A percentile compares a stretch with the other conserved stretches of the same genome.
Evolutionary conservation across 92 coral and sea anemone species (phyloP).

Genomic region (Montipora capitata): DNA sequence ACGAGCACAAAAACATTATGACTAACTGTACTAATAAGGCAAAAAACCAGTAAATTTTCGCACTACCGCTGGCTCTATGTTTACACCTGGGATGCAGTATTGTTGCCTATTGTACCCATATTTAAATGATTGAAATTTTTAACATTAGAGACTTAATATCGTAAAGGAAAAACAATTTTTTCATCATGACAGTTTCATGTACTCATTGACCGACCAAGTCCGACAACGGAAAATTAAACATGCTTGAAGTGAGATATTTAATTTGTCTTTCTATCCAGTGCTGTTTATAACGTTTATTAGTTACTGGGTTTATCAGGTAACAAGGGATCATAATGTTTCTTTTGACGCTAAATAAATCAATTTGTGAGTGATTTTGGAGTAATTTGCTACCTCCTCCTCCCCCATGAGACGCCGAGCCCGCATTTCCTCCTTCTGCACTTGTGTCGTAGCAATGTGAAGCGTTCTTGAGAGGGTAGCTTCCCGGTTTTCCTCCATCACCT

Average conservation of each 20-base stretch:
- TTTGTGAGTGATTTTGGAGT: not conserved
- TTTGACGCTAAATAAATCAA: not conserved
- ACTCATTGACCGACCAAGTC: not conserved
- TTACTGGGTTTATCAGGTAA: not conserved
- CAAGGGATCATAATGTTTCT: not conserved
- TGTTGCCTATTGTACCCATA: not conserved
- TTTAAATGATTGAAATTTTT: not conserved
- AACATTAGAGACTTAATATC: not conserved
- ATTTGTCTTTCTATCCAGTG: not conserved
- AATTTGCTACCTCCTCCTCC: conserved; percentile 58
- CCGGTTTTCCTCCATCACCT: conserved; percentile 47
- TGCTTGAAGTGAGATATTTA: not conserved
- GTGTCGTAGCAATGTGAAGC: conserved; percentile 39
- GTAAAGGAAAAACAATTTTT: not conserved
- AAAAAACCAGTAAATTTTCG: not conserved
- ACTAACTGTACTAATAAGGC: not conserved
- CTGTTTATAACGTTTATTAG: not conserved
- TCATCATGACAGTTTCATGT: not conserved
- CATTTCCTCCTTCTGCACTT: conserved; percentile 44
- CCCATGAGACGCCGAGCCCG: conserved; percentile 28
- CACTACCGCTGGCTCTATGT: not conserved
- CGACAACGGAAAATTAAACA: not conserved
- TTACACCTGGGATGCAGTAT: not conserved
- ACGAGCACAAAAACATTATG: not conserved
- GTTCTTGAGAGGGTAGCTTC: conserved; percentile 6